Evolutionary conservation across 2,113 vertebrate genomes (phyloP), one percentile per base, ranked within the genome.

Genomic region (Rhodinocichla rosea): DNA sequence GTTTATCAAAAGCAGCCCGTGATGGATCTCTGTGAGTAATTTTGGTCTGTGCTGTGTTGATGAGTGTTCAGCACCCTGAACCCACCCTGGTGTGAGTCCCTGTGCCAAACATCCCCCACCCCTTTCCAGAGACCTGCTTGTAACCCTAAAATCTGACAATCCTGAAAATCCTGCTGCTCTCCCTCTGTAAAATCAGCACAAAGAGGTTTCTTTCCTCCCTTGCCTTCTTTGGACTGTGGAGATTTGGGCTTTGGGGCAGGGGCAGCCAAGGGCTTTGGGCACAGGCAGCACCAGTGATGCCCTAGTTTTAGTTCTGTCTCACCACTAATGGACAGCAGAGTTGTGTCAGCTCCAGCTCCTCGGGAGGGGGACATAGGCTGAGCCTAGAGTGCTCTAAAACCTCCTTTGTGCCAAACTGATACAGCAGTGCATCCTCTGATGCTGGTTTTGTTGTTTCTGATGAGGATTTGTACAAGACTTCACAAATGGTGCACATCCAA

Each of bases 141-240:
- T 11, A 17, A 20, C 65, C 42, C 32, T 44, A 71, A 13, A 2
- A 23, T 10, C 60, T 11, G 24, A 13, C 24, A 62, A 5, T 18
- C n/a, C 16, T 14, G 19, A 15, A 15, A 49, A 32, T 16, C 39
- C 49, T 14, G 23, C 35, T 16, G 4, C 11, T 45, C 32, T 22
- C 22, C 26, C 19, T 59, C 59, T 37, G 14, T 16, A 4, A 32
- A 64, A 45, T 2, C 5, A 7, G 5, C 24, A 11, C 23, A 50
- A 19, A 0, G 1, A 50, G 59, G 11, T 45, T 87, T 37, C 42
- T n/a, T 26, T n/a, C 45, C 68, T 64, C 45, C 52, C 22, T 55
- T 14, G 17, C 60, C n/a, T 18, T 42, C 11, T 3, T 3, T 39
- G 68, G 13, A 0, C 49, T 55, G 7, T 0, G 3, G 21, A 23